Evolutionary conservation across 1,140 invertebrate species (phyloP).

Genomic region (Latrodectus geometricus): DNA sequence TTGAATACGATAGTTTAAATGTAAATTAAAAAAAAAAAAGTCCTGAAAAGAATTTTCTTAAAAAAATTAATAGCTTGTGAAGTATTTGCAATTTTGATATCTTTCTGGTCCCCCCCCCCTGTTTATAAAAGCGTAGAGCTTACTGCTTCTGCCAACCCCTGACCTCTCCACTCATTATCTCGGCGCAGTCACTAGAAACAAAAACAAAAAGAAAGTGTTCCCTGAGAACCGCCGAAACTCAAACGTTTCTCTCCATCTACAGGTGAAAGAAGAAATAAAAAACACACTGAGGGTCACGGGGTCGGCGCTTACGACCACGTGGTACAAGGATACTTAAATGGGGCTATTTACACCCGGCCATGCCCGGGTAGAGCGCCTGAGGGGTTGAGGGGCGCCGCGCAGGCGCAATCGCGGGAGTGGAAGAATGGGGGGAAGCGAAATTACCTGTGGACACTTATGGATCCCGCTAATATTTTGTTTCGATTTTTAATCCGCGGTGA

Average conservation of each 20-base stretch:
- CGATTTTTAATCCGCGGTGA: conserved; percentile 19
- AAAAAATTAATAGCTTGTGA: too few relatives aligned
- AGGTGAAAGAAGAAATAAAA: conserved; percentile 15
- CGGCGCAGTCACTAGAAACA: not conserved
- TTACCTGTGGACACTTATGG: conserved; percentile 40
- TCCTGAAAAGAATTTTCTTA: not conserved
- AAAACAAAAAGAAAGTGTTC: conserved; percentile 9
- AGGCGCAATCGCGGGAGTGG: conserved; percentile 4
- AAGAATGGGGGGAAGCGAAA: not conserved
- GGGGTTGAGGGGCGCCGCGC: not conserved
- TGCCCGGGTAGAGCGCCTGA: not conserved
- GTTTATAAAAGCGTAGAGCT: conserved; percentile 34
- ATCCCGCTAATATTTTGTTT: conserved; percentile 5
- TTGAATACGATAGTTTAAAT: not conserved
- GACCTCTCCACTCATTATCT: conserved; percentile 49
- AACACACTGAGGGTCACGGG: not conserved
- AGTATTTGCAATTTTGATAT: not conserved
- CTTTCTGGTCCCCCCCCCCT: not conserved
- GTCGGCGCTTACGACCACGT: conserved; percentile 36
- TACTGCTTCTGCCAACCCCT: conserved; percentile 35
- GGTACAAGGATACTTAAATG: conserved; percentile 47
- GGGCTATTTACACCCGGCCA: conserved; percentile 51
- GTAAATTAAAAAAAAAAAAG: not conserved
- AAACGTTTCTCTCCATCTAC: conserved; percentile 38
- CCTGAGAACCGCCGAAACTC: conserved; percentile 40